Conservation (phyloP, 2,113 vertebrate genomes). For the Saccopteryx leptura region DNA sequence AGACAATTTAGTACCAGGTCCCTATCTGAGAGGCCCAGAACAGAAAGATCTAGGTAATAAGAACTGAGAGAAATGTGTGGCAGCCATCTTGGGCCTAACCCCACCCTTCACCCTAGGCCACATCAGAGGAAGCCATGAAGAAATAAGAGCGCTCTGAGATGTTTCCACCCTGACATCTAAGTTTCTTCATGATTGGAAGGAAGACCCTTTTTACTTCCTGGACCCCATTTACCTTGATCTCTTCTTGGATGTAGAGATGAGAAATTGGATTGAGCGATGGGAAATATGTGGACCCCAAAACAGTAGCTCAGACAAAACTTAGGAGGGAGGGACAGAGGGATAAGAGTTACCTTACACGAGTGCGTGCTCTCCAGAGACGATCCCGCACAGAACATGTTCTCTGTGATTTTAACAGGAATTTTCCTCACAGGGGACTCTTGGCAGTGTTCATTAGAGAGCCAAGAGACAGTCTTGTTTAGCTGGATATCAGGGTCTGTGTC, state of each 20-base stretch:
- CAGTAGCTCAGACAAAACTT: neutral
- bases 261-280: neutral
- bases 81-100: neutral
- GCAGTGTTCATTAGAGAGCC: neutral
- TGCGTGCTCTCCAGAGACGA: neutral
- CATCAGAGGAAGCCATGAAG: neutral
- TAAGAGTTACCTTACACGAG: constrained; percentile 17
- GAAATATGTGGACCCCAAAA: neutral
- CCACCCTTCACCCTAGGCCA: neutral
- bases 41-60: neutral
- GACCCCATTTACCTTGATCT: neutral
- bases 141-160: neutral
- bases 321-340: neutral
- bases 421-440: neutral
- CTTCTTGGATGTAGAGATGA: neutral
- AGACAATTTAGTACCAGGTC: neutral
- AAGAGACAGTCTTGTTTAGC: neutral
- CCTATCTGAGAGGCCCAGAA: neutral
- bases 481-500: neutral
- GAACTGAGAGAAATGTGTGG: neutral
- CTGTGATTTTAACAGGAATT: constrained; percentile 13
- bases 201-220: neutral
- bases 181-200: neutral
- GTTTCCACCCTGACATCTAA: neutral
- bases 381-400: constrained; percentile 61